Percentiles rank a stretch among this genome's conserved stretches.
These are phyloP conservation scores for Catocala sponsa DNA, from an alignment of 2,888 invertebrate genomes.

Conservation along the genomic window DNA sequence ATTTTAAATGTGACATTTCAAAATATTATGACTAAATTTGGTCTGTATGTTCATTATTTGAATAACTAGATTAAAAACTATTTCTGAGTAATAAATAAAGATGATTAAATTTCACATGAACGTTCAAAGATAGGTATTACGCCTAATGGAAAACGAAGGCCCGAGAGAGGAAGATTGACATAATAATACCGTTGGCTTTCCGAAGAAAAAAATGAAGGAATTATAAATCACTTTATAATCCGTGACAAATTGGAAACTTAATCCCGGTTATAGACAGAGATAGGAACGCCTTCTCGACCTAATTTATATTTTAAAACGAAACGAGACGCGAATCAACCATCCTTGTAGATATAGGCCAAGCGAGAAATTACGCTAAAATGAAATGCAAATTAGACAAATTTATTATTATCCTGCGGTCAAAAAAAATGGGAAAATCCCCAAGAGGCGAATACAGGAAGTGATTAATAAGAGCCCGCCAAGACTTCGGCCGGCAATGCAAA, in stretches of 20 bases:
- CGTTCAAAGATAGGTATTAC: neutral
- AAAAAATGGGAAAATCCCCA: slow-evolving; percentile 66
- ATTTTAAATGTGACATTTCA: too few species aligned
- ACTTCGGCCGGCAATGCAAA: slow-evolving; percentile 46
- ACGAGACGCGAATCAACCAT: slow-evolving; percentile 61
- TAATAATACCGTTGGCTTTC: slow-evolving; percentile 20
- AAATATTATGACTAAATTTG: too few species aligned
- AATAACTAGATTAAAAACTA: too few species aligned
- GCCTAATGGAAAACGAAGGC: slow-evolving; percentile 11
- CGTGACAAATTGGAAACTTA: slow-evolving; percentile 52
- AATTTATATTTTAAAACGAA: slow-evolving; percentile 55
- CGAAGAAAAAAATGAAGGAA: slow-evolving; percentile 38
- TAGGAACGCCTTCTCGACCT: slow-evolving; percentile 39
- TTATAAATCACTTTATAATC: slow-evolving; percentile 50
- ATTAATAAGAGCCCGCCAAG: slow-evolving; percentile 74
- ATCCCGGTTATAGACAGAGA: slow-evolving; percentile 43
- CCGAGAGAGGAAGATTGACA: slow-evolving; percentile 21
- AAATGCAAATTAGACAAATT: slow-evolving; percentile 84
- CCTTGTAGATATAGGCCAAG: slow-evolving; percentile 59
- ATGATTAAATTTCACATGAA: neutral
- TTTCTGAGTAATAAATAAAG: neutral
- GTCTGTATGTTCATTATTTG: too few species aligned
- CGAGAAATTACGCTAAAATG: slow-evolving; percentile 75
- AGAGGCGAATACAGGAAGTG: slow-evolving; percentile 69
- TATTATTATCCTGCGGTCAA: slow-evolving; percentile 80